Conservation (phyloP, 1,140 invertebrate genomes). For the Bombus breviceps region DNA sequence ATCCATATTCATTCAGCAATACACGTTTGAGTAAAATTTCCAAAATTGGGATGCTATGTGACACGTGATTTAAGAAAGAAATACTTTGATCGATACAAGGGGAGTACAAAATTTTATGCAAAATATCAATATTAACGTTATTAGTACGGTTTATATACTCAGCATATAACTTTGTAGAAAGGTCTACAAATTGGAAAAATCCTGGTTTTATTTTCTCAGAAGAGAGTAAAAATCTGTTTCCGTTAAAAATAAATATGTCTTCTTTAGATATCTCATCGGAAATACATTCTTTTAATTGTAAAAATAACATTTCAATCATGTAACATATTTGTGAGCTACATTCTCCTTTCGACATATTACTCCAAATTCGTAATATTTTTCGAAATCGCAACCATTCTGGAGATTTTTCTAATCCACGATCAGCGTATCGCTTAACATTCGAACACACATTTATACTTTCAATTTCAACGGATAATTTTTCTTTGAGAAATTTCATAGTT, state of each 20-base stretch:
- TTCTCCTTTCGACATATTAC: neutral
- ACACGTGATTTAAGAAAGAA: constrained; percentile 60
- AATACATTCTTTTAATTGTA: constrained; percentile 28
- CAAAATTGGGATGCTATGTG: constrained; percentile 14
- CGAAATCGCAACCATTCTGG: neutral
- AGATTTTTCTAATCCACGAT: neutral
- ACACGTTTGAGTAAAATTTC: constrained; percentile 45
- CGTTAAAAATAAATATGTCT: constrained; percentile 7
- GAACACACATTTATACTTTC: neutral
- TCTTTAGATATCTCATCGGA: neutral
- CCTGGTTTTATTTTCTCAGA: constrained; percentile 60
- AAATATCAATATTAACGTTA: constrained; percentile 30
- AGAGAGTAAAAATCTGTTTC: neutral
- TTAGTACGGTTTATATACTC: constrained; percentile 24
- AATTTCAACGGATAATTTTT: constrained; percentile 53
- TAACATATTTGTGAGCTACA: constrained; percentile 42
- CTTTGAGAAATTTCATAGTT: constrained; percentile 58
- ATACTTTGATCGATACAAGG: constrained; percentile 56
- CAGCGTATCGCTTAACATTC: neutral
- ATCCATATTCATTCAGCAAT: neutral
- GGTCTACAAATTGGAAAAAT: constrained; percentile 71
- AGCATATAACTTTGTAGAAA: constrained; percentile 56
- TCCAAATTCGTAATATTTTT: constrained; percentile 37
- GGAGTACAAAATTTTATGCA: constrained; percentile 57
- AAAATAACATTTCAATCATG: constrained; percentile 43